Evolutionary conservation across 64 coral and sea anemone genomes (phyloP), one percentile per base, ranked within the genome.

Genomic region (Stylophora pistillata): DNA sequence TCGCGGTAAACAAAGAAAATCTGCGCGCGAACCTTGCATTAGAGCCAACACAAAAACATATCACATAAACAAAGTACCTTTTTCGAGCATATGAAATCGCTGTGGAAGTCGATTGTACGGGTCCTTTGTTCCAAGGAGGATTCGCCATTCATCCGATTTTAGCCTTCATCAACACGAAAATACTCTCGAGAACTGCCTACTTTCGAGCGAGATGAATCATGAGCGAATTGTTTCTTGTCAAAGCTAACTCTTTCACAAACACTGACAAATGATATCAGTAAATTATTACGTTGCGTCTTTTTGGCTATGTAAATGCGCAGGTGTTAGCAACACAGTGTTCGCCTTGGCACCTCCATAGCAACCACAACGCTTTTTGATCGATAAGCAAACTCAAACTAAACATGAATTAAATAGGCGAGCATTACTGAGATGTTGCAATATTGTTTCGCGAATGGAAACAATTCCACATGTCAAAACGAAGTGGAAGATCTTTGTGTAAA

Each of bases 91-190:
- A 68, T 9, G 80, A 68, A 65, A 53, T 84, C 25, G 80, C 47
- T 58, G 58, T 20, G 12, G 64, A 68, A n/a, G 20, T 68, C 2
- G 57, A 31, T 58, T 64, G 58, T 26, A 66, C 18, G 9, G 80
- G 32, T 84, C 34, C 80, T n/a, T 53, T 84, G 27, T 84, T 84
- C 80, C 80, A 84, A 3, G 80, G 80, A 15, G 80, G 80, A 84
- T 84, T 84, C 53, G 80, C 80, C 80, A 84, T 84, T 84, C 80
- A 84, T 84, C 13, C 80, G 80, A 2, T 25, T 84, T 55, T 18
- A 53, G n/a, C 10, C 20, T 26, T 82, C 58, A 33, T 64, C 27
- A n/a, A 18, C 17, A 20, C 16, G 16, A 21, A 37, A 64, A 68
- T 13, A 63, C 18, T 63, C 60, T 63, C 23, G 2, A 68, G 32